Percentiles rank a stretch among this genome's conserved stretches.
These are phyloP conservation scores for Caenorhabditis virilis DNA, from an alignment of 2,888 invertebrate genomes.

Conservation along the genomic window DNA sequence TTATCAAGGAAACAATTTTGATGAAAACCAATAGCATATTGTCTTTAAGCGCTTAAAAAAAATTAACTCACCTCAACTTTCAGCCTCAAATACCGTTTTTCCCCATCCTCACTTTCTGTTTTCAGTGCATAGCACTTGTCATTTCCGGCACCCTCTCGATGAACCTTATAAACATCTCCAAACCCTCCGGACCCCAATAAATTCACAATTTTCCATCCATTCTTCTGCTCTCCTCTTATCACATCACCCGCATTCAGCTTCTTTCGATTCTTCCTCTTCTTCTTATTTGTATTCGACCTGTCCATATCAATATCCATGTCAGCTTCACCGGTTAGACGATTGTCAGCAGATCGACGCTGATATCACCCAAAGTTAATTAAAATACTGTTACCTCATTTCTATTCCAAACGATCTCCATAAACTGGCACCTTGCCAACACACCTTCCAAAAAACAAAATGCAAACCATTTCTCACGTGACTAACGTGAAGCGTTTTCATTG, in stretches of 20 bases:
- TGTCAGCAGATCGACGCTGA: neutral
- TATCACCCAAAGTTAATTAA: neutral
- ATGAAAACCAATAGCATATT: neutral
- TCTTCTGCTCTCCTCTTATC: conserved; percentile 8
- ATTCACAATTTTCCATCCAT: conserved; percentile 30
- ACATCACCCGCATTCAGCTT: conserved; percentile 27
- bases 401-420: neutral
- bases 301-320: neutral
- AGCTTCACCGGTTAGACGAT: conserved; percentile 1
- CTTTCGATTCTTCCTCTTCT: conserved; percentile 8
- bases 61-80: conserved; percentile 37
- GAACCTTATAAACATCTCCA: conserved; percentile 49
- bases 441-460: neutral
- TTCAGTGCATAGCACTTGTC: conserved; percentile 42
- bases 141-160: conserved; percentile 11
- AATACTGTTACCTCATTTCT: too few species aligned
- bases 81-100: conserved; percentile 40
- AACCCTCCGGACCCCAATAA: conserved; percentile 47
- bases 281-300: neutral
- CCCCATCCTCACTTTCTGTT: conserved; percentile 39
- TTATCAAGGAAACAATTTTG: neutral
- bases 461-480: too few species aligned
- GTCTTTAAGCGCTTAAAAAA: neutral
- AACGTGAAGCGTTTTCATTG: too few species aligned
- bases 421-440: neutral